phyloP scores from a whole-genome alignment of 2,113 vertebrate genomes.

The Pollimyrus isidori region DNA sequence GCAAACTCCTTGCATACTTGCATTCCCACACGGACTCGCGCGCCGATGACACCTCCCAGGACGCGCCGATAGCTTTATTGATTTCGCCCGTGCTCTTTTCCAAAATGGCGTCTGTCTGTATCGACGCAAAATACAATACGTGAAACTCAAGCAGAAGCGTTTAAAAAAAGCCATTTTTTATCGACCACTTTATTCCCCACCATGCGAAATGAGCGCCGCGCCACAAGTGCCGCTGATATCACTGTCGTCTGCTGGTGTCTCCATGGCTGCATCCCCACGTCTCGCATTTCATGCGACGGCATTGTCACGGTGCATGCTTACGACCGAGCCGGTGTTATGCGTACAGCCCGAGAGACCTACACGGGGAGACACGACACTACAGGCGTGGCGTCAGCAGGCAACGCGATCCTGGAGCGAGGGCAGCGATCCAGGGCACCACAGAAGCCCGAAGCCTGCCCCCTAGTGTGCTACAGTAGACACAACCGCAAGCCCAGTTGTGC shows the following conservation, averaged over 20 bases:
- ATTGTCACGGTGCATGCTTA: not conserved
- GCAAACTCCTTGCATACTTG: not conserved
- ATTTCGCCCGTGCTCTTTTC: not conserved
- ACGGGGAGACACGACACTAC: not conserved
- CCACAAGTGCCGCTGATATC: not conserved
- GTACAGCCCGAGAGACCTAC: not conserved
- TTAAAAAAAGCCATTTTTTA: not conserved
- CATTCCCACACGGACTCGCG: not conserved
- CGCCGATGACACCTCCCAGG: not conserved
- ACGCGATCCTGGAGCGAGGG: not conserved
- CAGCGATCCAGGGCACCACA: not conserved
- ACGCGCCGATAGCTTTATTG: not conserved
- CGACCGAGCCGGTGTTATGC: not conserved
- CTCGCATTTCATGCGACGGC: not conserved
- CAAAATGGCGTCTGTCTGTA: not conserved
- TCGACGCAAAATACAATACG: not conserved
- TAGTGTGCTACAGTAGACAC: constrained; percentile 3
- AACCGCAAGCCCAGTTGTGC: constrained; percentile 31
- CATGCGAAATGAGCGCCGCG: not conserved
- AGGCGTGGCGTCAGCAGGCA: not conserved
- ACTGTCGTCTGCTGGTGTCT: not conserved
- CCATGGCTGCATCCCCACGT: not conserved
- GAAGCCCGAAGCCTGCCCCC: not conserved
- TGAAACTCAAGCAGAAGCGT: not conserved
- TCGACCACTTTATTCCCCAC: not conserved